Evolutionary conservation across 1,140 invertebrate species (phyloP).

Genomic region (Drusus annulatus): DNA sequence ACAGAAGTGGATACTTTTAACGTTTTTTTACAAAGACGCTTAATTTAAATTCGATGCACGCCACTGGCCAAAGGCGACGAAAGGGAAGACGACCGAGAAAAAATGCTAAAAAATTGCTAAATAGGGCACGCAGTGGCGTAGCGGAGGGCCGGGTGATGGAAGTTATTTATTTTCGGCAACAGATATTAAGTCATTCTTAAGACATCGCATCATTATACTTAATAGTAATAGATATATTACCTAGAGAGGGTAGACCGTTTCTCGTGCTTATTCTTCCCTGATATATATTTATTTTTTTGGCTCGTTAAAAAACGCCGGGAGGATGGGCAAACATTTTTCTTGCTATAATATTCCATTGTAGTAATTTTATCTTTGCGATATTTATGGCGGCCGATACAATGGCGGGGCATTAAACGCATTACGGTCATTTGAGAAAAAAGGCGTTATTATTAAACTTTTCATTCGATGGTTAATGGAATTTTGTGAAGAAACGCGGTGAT

Average conservation of each 20-base stretch:
- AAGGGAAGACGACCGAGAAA: constrained; percentile 57
- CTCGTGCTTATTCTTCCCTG: constrained; percentile 40
- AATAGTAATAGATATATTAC: constrained; percentile 60
- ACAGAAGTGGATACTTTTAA: no score
- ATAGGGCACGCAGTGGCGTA: constrained; percentile 47
- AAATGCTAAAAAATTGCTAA: constrained; percentile 60
- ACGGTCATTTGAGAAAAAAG: constrained; percentile 53
- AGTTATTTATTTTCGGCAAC: constrained; percentile 59
- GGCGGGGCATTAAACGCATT: constrained; percentile 50
- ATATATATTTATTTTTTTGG: constrained; percentile 51
- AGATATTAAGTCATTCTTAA: constrained; percentile 60
- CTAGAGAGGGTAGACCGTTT: constrained; percentile 44
- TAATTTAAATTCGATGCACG: not conserved
- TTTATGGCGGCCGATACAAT: constrained; percentile 56
- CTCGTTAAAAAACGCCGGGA: constrained; percentile 58
- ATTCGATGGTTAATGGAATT: constrained; percentile 39
- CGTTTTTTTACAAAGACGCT: not conserved
- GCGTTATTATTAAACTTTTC: constrained; percentile 40
- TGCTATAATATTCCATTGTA: constrained; percentile 56
- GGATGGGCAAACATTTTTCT: constrained; percentile 59
- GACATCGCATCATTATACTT: constrained; percentile 58
- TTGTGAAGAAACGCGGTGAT: not conserved
- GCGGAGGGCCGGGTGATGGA: constrained; percentile 52
- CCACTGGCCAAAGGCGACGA: constrained; percentile 53
- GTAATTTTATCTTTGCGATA: constrained; percentile 58